phyloP scores from a whole-genome alignment of 1,140 invertebrate species.

The Drosophila parabipectinata region DNA sequence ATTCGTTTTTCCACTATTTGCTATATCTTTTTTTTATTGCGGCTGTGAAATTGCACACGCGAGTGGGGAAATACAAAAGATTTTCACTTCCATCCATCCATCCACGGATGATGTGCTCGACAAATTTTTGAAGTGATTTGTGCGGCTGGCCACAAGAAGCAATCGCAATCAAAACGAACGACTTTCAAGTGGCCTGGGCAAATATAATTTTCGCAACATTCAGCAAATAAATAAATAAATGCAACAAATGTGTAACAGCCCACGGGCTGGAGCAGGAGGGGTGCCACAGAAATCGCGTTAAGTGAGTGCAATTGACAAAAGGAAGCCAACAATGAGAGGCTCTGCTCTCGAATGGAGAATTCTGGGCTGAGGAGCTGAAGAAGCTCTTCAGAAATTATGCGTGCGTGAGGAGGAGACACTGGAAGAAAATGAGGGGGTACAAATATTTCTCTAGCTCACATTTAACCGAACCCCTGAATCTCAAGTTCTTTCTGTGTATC shows the following conservation, averaged over 20 bases:
- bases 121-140: slow-evolving; percentile 68
- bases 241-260: slow-evolving; percentile 46
- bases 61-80: slow-evolving; percentile 41
- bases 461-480: background rate
- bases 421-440: background rate
- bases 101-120: slow-evolving; percentile 21
- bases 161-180: slow-evolving; percentile 65
- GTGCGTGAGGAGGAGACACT: slow-evolving; percentile 52
- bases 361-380: slow-evolving; percentile 49
- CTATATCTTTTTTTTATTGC: slow-evolving; percentile 7
- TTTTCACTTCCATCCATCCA: slow-evolving; percentile 23
- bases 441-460: no score
- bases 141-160: slow-evolving; percentile 62
- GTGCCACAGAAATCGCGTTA: slow-evolving; percentile 52
- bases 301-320: slow-evolving; percentile 78
- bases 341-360: slow-evolving; percentile 4
- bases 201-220: slow-evolving; percentile 77
- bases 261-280: background rate
- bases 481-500: slow-evolving; percentile 15
- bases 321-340: slow-evolving; percentile 68
- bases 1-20: slow-evolving; percentile 20
- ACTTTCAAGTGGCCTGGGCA: slow-evolving; percentile 65
- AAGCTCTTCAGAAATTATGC: slow-evolving; percentile 77
- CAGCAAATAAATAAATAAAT: slow-evolving; percentile 75
- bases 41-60: slow-evolving; percentile 43